These are phyloP conservation scores for Strix uralensis DNA, from an alignment of 2,113 vertebrate species.

Conservation along the genomic window DNA sequence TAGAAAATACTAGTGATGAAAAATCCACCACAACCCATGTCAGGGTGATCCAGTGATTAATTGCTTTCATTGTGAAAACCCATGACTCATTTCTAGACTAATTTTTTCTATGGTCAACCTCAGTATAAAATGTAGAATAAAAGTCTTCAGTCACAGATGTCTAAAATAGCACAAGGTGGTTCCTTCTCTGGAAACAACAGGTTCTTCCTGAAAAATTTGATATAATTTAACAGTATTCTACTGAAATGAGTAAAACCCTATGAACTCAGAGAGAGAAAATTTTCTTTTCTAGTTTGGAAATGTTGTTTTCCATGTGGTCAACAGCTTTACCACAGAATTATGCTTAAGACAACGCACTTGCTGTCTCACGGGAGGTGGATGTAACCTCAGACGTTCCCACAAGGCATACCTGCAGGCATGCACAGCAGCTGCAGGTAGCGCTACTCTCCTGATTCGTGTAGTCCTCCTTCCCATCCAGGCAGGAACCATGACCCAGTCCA, in stretches of 20 bases:
- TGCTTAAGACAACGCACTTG: not conserved
- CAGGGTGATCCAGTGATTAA: not conserved
- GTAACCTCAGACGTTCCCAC: rapidly evolving
- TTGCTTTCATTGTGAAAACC: not conserved
- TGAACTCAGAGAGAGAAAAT: not conserved
- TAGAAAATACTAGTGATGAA: not conserved
- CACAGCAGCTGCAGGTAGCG: too few species aligned
- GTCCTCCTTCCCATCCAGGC: not conserved
- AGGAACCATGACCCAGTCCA: not conserved
- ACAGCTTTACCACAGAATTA: not conserved
- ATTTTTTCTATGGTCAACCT: not conserved
- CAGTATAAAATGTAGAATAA: not conserved
- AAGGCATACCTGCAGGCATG: rapidly evolving
- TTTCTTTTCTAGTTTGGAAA: not conserved
- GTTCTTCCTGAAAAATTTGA: not conserved
- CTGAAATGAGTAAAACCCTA: not conserved
- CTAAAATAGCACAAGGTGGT: not conserved
- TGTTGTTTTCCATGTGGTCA: not conserved
- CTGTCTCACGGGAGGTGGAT: rapidly evolving
- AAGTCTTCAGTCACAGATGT: not conserved
- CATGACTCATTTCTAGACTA: not conserved
- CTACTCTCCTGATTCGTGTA: not conserved
- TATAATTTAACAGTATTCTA: not conserved
- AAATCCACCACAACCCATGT: not conserved
- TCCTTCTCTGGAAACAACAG: not conserved